Evolutionary conservation across 2,888 invertebrate species (phyloP), one percentile per base, ranked within the genome.

Genomic region (Ariolimax columbianus): DNA sequence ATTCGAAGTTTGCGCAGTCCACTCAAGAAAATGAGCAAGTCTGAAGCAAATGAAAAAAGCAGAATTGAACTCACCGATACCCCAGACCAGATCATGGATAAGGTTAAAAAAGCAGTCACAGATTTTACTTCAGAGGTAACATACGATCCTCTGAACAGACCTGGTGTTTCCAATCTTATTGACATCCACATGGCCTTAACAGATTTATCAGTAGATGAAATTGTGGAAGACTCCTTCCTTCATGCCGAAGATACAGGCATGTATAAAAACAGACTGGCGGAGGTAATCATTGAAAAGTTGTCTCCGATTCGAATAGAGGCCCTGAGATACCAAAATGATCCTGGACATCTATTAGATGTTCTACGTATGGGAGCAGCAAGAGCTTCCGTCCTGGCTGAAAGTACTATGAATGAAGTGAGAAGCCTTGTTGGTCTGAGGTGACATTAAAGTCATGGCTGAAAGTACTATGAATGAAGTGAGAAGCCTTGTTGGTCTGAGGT

Each of bases 11-110:
- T 99, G 17, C 95, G 97, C 77, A 96, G 98, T 92, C 98, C 99
- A 0, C 92, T 93, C 0, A 97, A 97, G 92, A 99, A 99, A 95
- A 99, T 99, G 99, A 99, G 99, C 23, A 99, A 99, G 95, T 99
- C 99, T 0, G 97, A 98, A 92, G 92, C 95, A 0, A 97, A 97
- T 94, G 94, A 95, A 0, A 96, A 96, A 92, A 96, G 97, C 88
- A 95, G 97, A 83, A 97, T 99, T 86, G 96, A 96, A 90, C 94
- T 99, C 55, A 96, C 95, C 7, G 99, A 99, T 93, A 93, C 95
- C 17, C 95, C 96, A 0, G 96, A 97, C 70, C 94, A 94, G 26
- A 96, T 98, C 82, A 89, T 95, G 0, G 95, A 95, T 68, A 97
- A 97, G 94, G 94, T 98, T 30, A 97, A 96, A 92, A 98, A 97